Evolutionary conservation across 2,797 vertebrate species (phyloP).

Genomic region (Diplodus puntazzo): DNA sequence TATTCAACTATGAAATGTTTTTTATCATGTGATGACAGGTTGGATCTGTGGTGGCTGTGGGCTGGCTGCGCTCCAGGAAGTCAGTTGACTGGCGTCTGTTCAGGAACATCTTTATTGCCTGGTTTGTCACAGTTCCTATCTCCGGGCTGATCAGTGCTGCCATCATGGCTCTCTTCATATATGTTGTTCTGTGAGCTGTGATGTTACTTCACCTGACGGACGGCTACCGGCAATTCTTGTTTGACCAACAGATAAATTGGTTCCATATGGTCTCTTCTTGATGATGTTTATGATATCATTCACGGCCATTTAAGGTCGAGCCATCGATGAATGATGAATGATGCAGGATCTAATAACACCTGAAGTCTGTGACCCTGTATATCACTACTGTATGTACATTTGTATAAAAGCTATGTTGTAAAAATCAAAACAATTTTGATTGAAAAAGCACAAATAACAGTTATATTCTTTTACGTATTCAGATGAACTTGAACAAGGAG

Average conservation of each 20-base stretch:
- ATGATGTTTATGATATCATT: conserved; percentile 34
- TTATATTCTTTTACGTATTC: conserved; percentile 43
- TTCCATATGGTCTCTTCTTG: conserved; percentile 13
- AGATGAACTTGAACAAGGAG: conserved; percentile 28
- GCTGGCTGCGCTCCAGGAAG: conserved; percentile 96
- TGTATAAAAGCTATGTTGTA: conserved; percentile 59
- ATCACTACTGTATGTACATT: conserved; percentile 65
- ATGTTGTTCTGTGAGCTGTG: conserved; percentile 76
- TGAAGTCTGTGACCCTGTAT: conserved; percentile 54
- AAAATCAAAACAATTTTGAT: conserved; percentile 32
- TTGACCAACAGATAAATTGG: conserved; percentile 23
- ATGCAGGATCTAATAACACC: conserved; percentile 22
- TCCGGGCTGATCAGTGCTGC: conserved; percentile 94
- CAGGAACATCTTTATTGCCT: conserved; percentile 97
- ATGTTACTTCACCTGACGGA: background rate
- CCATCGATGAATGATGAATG: conserved; percentile 29
- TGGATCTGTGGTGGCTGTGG: conserved; percentile 95
- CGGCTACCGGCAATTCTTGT: background rate
- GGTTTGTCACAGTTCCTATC: conserved; percentile 97
- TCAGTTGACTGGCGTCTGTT: conserved; percentile 96
- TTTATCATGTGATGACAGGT: conserved; percentile 82
- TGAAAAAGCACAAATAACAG: conserved; percentile 20
- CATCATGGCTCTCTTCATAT: conserved; percentile 93
- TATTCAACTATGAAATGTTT: background rate
- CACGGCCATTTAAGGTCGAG: conserved; percentile 13